Evolutionary conservation across 2,888 invertebrate species (phyloP), one percentile per base, ranked within the genome.

Genomic region (Sinodicranocentrus sp.): DNA sequence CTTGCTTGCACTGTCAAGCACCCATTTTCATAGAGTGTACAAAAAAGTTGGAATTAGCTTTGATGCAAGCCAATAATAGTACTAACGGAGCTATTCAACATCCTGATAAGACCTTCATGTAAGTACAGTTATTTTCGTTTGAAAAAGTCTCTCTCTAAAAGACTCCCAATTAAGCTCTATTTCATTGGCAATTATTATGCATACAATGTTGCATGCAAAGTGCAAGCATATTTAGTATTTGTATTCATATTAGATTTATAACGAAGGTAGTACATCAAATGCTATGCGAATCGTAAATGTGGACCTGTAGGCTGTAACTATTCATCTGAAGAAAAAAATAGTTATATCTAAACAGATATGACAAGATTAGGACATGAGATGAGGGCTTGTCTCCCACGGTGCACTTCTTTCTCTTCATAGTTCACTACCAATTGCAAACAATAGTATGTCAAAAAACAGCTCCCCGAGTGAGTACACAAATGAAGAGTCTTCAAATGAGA

Each of bases 1-100:
- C 15, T 28, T 23, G 65, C 65, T 65, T 65, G 65, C 43, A 5
- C 13, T 21, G 43, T 43, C 65, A 65, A 65, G 65, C 43, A 1
- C 13, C 65, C 23, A 43, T 65, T 65, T 65, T 43, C 2, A 23
- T 19, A 19, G 65, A 39, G 65, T 65, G 33, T 43, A 65, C 63
- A 21, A 13, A 21, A 19, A 57, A 1, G 43, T 39, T 43, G 43
- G 65, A 57, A 52, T 39, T 59, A 82, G 77, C 68, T 87, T 87
- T 83, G 86, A 88, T 88, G 88, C 87, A 86, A 86, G 79, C 87
- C 76, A 86, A 83, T 83, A 88, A 85, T 84, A 88, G 87, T 82
- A 70, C 70, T 76, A 88, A 88, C 88, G 87, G 88, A 84, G 85
- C 86, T 57, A 85, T 84, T 86, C 86, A 85, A 80, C 87, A 87